Evolutionary conservation across 2,888 invertebrate genomes (phyloP), one percentile per base, ranked within the genome.

Genomic region (Endotricha flammealis): DNA sequence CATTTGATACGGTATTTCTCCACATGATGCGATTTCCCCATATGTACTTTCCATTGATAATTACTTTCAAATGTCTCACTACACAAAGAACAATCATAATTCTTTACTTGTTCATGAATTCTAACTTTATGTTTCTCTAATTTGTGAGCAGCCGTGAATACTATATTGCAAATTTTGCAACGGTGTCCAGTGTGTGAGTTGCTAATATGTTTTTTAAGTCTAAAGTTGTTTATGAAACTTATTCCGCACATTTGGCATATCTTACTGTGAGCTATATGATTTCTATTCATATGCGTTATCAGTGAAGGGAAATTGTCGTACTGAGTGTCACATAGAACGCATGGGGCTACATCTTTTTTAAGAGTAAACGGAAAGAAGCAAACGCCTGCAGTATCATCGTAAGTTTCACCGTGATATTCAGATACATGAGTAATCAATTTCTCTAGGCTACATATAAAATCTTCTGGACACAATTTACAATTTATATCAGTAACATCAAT

Each of bases 1-100:
- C 82, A 82, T 47, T 73, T 68, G 0, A 79, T 63, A 3, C 52
- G 56, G 28, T 74, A 79, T 29, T 76, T 78, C 17, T 72, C 77
- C 0, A 80, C 82, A 13, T 78, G 77, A 31, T 82, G 82, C 10
- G 67, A 57, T 27, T 73, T 80, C 0, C 81, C 79, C 61, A 81
- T 57, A 43, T 82, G 82, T 0, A 77, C 80, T 50, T 76, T 78
- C 1, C 79, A 37, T 35, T 68, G 66, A 27, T 82, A 81, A 2
- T 50, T 51, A 13, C 51, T 78, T 0, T 56, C 57, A 9, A 79
- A 78, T 0, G 39, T 57, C 0, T 42, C 56, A 10, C 59, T 66
- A 39, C 82, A 82, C 0, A 77, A 40, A 23, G 41, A 59, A 22
- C 81, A 82, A 24, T 62, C 60, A 12, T 65, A 36, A 0, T 38